A percentile compares a stretch with the other conserved stretches of the same genome.
Conservation (phyloP, 2,797 vertebrate genomes). For the Hemitrygon akajei region DNA sequence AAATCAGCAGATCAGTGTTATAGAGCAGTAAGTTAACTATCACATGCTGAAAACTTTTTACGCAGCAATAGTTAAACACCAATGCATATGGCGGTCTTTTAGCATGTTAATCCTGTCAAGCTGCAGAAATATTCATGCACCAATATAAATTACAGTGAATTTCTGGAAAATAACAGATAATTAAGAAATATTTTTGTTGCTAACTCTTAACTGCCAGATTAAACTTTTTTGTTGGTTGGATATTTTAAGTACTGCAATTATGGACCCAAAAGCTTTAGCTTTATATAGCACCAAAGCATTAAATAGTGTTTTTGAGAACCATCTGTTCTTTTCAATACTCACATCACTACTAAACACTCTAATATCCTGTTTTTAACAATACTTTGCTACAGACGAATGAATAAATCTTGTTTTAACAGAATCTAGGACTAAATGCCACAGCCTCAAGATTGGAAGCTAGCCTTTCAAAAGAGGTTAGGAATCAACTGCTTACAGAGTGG, state of each 20-base stretch:
- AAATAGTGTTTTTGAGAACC: background rate
- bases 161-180: background rate
- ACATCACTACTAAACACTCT: background rate
- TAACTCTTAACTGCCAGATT: background rate
- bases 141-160: background rate
- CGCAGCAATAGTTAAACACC: background rate
- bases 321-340: background rate
- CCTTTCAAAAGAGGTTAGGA: too few relatives aligned
- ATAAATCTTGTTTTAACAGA: background rate
- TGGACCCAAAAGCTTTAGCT: background rate
- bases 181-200: background rate
- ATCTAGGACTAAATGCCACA: too few relatives aligned
- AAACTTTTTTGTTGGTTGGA: background rate
- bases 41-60: background rate
- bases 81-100: background rate
- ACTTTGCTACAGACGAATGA: background rate
- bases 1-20: background rate
- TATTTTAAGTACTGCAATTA: background rate
- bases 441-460: too few relatives aligned
- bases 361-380: background rate
- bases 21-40: background rate
- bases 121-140: background rate
- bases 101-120: background rate
- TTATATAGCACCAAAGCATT: background rate
- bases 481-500: too few relatives aligned